Percentiles rank a stretch among this genome's conserved stretches.
These are phyloP conservation scores for Callipepla squamata DNA, from an alignment of 2,113 vertebrate species.

Conservation along the genomic window DNA sequence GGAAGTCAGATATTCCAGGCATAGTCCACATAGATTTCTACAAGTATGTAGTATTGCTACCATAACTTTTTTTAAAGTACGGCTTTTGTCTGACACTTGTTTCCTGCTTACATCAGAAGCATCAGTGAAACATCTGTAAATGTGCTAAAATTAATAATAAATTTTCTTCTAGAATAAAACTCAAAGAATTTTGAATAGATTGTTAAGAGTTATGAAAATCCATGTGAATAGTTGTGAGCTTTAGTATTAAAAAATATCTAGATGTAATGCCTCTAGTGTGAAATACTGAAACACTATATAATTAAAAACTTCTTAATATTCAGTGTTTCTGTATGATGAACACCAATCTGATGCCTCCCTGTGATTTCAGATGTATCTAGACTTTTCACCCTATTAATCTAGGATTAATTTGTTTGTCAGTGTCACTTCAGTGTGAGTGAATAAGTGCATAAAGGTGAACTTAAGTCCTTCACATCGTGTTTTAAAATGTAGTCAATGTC, in stretches of 20 bases:
- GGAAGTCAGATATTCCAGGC: neutral
- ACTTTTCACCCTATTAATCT: neutral
- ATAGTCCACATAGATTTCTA: neutral
- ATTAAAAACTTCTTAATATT: neutral
- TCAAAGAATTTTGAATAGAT: neutral
- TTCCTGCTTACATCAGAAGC: neutral
- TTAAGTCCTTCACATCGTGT: neutral
- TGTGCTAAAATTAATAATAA: neutral
- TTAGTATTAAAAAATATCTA: neutral
- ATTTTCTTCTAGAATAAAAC: neutral
- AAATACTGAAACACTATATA: neutral
- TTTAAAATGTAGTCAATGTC: neutral
- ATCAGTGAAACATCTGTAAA: neutral
- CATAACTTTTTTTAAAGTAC: neutral
- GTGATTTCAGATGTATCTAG: neutral
- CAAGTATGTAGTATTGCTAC: neutral
- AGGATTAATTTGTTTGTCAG: neutral
- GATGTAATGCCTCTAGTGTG: neutral
- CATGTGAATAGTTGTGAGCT: neutral
- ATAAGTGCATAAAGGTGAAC: neutral
- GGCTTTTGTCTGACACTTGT: neutral
- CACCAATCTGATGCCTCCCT: neutral
- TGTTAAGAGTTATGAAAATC: no score
- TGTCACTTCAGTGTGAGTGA: neutral
- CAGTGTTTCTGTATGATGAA: neutral